Conservation (phyloP, 2,888 invertebrate genomes). For the Phalera bucephala region DNA sequence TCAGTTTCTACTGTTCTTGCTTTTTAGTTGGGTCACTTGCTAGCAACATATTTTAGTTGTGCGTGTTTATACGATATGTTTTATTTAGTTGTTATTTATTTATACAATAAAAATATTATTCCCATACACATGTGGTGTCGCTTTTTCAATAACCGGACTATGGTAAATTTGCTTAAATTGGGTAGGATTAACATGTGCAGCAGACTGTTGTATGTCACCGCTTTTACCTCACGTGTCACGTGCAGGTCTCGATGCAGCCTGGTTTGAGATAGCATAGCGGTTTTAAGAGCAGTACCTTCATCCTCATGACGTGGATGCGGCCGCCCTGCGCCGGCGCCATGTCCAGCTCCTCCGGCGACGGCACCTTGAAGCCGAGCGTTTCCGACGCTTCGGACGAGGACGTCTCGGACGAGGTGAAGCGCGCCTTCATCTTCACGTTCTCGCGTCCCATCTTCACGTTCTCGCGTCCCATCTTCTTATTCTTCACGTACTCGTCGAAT, state of each 20-base stretch:
- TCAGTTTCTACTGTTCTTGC: no score
- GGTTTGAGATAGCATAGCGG: neutral
- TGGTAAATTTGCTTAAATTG: no score
- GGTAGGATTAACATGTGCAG: no score
- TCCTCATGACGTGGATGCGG: constrained; percentile 33
- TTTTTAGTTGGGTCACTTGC: no score
- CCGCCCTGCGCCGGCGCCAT: constrained; percentile 56
- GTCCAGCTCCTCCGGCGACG: constrained; percentile 40
- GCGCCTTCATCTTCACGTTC: constrained; percentile 1
- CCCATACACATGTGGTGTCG: no score
- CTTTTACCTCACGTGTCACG: neutral
- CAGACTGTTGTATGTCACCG: no score
- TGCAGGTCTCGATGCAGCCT: neutral
- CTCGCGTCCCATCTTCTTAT: constrained; percentile 7
- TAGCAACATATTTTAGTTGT: no score
- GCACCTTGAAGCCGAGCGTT: constrained; percentile 7
- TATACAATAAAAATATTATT: no score
- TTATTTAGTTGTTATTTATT: no score
- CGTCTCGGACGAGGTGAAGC: neutral
- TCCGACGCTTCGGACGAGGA: neutral
- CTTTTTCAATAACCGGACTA: no score
- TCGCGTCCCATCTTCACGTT: constrained; percentile 2
- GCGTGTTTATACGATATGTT: no score
- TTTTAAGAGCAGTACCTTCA: constrained; percentile 32
- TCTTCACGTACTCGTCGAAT: constrained; percentile 22